These are phyloP conservation scores for Drosophila imparisetae DNA, from an alignment of 2,888 invertebrate genomes.

Conservation along the genomic window DNA sequence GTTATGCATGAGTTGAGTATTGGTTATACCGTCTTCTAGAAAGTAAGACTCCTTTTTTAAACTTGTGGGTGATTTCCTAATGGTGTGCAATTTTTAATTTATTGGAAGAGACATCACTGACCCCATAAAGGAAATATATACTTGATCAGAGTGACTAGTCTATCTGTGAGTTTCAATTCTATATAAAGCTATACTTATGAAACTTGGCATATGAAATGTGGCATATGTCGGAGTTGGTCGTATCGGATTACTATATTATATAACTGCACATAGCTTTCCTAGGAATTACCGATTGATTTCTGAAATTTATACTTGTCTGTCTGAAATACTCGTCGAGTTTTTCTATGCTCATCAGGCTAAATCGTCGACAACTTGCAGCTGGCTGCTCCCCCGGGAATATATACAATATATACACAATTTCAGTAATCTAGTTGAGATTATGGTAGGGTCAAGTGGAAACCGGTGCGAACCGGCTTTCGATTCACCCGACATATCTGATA, in stretches of 20 bases:
- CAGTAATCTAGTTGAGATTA: slow-evolving; percentile 55
- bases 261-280: background rate
- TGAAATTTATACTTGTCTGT: background rate
- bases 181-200: background rate
- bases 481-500: slow-evolving; percentile 57
- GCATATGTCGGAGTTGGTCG: background rate
- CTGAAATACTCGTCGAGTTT: background rate
- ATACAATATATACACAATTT: slow-evolving; percentile 30
- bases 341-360: slow-evolving; percentile 11
- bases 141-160: background rate
- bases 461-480: slow-evolving; percentile 54
- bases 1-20: background rate
- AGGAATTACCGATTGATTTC: background rate
- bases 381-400: background rate
- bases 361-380: background rate
- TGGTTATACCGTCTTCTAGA: background rate
- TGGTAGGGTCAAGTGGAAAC: slow-evolving; percentile 41
- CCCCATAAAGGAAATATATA: background rate
- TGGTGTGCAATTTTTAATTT: background rate
- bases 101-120: background rate
- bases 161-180: background rate
- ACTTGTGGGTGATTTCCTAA: background rate
- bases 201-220: background rate
- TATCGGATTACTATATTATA: background rate
- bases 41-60: background rate